phyloP scores from a whole-genome alignment of 2,888 invertebrate genomes.

The Clanis bilineata region DNA sequence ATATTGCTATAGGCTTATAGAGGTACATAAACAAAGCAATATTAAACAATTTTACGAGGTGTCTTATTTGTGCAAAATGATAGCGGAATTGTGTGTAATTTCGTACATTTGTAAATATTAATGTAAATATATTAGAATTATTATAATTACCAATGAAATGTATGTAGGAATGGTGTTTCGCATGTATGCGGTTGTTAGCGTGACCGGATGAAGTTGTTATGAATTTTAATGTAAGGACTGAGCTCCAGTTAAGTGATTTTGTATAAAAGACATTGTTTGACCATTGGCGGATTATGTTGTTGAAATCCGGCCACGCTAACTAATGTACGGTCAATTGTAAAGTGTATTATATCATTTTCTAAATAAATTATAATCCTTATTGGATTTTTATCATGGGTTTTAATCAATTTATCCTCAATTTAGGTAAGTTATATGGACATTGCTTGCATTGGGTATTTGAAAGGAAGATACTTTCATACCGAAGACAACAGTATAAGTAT shows the following conservation, averaged over 20 bases:
- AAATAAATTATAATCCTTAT: conserved; percentile 79
- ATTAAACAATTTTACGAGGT: conserved; percentile 29
- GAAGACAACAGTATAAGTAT: no score
- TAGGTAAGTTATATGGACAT: background rate
- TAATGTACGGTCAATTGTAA: conserved; percentile 75
- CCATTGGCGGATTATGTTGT: conserved; percentile 23
- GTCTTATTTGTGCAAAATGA: conserved; percentile 46
- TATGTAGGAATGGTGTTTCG: conserved; percentile 62
- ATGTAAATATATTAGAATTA: conserved; percentile 62
- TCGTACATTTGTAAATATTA: conserved; percentile 49
- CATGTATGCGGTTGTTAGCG: conserved; percentile 58
- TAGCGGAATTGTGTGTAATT: conserved; percentile 54
- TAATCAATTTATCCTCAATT: conserved; percentile 29
- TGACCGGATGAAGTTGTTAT: conserved; percentile 41
- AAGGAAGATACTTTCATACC: no score
- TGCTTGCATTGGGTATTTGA: background rate
- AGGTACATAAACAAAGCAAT: conserved; percentile 21
- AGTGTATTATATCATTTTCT: conserved; percentile 78
- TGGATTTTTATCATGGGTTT: conserved; percentile 69
- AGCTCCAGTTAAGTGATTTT: conserved; percentile 36
- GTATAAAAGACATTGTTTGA: conserved; percentile 33
- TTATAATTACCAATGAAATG: conserved; percentile 66
- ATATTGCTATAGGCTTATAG: conserved; percentile 12
- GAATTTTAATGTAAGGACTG: conserved; percentile 3
- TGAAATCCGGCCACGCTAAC: conserved; percentile 54